Percentiles rank a stretch among this genome's conserved stretches.
Evolutionary conservation across 2,797 vertebrate species (phyloP).

Genomic region (Vireo griseus): DNA sequence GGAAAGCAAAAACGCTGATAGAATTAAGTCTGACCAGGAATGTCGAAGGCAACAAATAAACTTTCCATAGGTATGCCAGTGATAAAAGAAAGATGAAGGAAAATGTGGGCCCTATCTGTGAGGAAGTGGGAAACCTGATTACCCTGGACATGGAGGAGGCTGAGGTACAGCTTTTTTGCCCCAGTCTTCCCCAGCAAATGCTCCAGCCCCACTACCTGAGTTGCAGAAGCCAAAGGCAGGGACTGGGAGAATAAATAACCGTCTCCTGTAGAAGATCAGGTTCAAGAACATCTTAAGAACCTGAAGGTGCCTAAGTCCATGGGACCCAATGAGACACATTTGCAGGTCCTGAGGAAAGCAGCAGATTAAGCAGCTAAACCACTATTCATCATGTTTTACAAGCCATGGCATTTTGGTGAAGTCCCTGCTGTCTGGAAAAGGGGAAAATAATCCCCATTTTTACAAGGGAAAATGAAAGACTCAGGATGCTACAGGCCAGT

Average conservation of each 20-base stretch:
- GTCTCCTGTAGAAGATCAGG: fast-evolving
- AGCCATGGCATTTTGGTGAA: not conserved
- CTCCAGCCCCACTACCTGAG: not conserved
- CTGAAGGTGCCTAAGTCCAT: not conserved
- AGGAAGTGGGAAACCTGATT: not conserved
- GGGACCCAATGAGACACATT: not conserved
- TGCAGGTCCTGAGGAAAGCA: not conserved
- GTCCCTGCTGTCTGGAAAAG: not conserved
- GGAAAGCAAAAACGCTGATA: not conserved
- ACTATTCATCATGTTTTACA: not conserved
- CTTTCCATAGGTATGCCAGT: not conserved
- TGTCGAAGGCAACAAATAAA: not conserved
- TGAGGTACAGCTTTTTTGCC: not conserved
- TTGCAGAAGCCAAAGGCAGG: not conserved
- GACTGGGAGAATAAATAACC: not conserved
- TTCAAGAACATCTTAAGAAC: not conserved
- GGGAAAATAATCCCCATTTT: not conserved
- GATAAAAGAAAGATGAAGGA: not conserved
- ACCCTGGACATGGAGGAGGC: not conserved
- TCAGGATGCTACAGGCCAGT: not conserved
- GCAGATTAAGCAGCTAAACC: not conserved
- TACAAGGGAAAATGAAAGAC: not conserved
- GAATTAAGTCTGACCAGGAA: not conserved
- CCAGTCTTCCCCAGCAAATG: not conserved
- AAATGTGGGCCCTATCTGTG: not conserved